Base-by-base conservation (phyloP, 2,113 vertebrate species). In the Sula dactylatra region DNA sequence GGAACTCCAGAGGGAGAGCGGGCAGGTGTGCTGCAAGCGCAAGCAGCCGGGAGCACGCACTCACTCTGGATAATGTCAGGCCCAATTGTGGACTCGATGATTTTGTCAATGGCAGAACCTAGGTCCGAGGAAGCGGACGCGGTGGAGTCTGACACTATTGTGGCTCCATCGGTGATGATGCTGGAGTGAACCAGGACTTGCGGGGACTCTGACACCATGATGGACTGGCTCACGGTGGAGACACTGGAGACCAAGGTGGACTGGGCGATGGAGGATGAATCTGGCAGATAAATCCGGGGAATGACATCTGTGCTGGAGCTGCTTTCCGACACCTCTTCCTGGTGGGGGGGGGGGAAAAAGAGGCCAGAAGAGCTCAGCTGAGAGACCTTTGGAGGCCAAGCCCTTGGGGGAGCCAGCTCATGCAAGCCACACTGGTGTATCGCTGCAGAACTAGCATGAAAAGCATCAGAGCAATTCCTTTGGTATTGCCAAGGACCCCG, bases 81-180 rank as follows among this genome's bases (percentile, higher is more conserved):
- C 40, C 99, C 99, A 0, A 99, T 99, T 7, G 99, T 99, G 70
- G 99, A 99, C 97, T 99, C 99, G 1, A 99, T 99, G 97, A 99
- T 99, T 97, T 99, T 99, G 97, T 99, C 99, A 6, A 99, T 99
- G 84, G 99, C 98, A 26, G 99, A 99, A 14, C 99, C 99, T 10
- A 99, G 96, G 96, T 99, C 99, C 0, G 99, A 99, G 61, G 99
- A 99, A 7, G 99, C 98, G 72, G 99, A 99, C 2, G 99, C 98
- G 0, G 99, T 98, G 32, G 99, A 99, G 95, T 99, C 99, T 1
- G 99, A 99, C 88, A 99, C 99, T 24, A 99, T 98, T 55, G 99
- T 98, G 90, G 96, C 97, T 78, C 99, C 98, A 15, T 99, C 99
- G 0, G 98, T 98, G 52, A 98, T 96, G 9, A 98, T 98, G 4